Evolutionary conservation across 2,113 vertebrate species (phyloP), one percentile per base, ranked within the genome.

Genomic region (Peromyscus californicus): DNA sequence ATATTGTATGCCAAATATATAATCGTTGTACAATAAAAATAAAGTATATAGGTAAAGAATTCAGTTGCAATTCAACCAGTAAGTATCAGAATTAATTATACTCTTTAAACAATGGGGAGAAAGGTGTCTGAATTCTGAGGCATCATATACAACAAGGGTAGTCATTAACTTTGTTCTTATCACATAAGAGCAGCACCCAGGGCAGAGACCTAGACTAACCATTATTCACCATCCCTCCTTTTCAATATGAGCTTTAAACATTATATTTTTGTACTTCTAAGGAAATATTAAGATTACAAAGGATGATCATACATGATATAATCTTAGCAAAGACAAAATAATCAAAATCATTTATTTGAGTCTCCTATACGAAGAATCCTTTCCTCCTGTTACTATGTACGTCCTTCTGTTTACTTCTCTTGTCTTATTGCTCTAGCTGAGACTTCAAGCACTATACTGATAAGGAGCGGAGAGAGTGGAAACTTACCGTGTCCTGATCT

Each of bases 121-220:
- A 72, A 51, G 54, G 26, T 22, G 17, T 48, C 16, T 31, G 54
- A 72, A 83, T 95, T 89, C 33, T 89, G 63, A 93, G 67, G 39
- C n/a, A 86, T 54, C 61, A 79, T 61, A 9, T 1, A 65, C 91
- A 96, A 87, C 36, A 90, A 87, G 5, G 3, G 16, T 79, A 54
- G 33, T 90, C 93, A 85, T 42, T 69, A 79, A 36, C 87, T 83
- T 65, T 92, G 3, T n/a, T 95, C 65, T 88, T 61, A 3, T 51
- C 59, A 78, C 39, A 39, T 63, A n/a, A 22, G 33, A n/a, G 42
- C 22, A 54, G 36, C 8, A 90, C 36, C 59, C 33, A 84, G 24
- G 6, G 21, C 26, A 24, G 80, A 45, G 48, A 31, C 5, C 54
- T 36, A 76, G 39, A 82, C 42, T 75, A 39, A 87, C 63, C 88